phyloP scores from a whole-genome alignment of 2,113 vertebrate species.

The Lagopus leucura region DNA sequence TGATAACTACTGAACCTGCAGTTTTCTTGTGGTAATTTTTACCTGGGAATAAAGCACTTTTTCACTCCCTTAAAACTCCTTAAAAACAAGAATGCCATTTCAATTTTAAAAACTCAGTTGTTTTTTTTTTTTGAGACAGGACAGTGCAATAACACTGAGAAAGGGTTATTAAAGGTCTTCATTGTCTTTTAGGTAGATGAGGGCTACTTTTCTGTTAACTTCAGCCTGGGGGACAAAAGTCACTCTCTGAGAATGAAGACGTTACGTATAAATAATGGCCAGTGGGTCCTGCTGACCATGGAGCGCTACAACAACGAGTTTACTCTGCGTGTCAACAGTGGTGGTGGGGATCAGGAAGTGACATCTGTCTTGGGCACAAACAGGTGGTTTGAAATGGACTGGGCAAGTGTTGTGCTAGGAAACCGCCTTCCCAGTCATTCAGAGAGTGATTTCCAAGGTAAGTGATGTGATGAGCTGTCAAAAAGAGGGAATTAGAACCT shows the following conservation, averaged over 20 bases:
- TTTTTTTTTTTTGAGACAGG: background rate
- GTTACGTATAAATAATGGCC: conserved; percentile 83
- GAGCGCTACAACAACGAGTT: conserved; percentile 85
- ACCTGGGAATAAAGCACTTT: background rate
- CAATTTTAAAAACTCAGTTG: background rate
- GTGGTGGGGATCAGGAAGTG: conserved; percentile 84
- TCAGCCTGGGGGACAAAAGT: conserved; percentile 80
- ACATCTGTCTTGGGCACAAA: conserved; percentile 74
- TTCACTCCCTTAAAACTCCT: background rate
- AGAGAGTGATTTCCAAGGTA: conserved; percentile 84
- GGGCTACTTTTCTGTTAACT: conserved; percentile 80
- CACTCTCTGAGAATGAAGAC: conserved; percentile 75
- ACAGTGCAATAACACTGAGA: background rate
- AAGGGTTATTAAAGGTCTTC: background rate
- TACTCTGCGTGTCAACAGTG: conserved; percentile 82
- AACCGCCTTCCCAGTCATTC: conserved; percentile 64
- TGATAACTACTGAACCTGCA: background rate
- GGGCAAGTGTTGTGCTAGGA: conserved; percentile 80
- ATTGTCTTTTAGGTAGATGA: conserved; percentile 76
- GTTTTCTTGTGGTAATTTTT: background rate
- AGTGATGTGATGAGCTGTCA: background rate
- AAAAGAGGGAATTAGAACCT: background rate
- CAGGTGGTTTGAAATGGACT: conserved; percentile 79
- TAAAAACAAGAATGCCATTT: background rate
- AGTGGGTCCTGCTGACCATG: conserved; percentile 85